Conservation (phyloP, 2,113 vertebrate species). For the Pachypanchax playfairii region DNA sequence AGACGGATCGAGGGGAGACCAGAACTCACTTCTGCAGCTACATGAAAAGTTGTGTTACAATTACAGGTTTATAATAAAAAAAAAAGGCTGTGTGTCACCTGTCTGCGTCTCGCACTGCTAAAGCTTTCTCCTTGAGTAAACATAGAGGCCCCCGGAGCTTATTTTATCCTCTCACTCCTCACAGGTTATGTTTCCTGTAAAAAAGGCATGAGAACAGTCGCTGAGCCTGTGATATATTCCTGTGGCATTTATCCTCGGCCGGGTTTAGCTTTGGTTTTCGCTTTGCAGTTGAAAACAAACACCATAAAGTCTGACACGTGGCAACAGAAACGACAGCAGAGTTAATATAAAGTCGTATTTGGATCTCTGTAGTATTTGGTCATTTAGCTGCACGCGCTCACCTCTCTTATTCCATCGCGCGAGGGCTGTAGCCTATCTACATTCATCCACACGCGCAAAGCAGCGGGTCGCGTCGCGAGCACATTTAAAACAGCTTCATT, state of each 20-base stretch:
- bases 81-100: conserved; percentile 42
- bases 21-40: conserved; percentile 35
- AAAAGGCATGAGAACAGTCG: conserved; percentile 72
- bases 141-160: conserved; percentile 57
- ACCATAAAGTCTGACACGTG: conserved; percentile 31
- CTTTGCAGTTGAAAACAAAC: conserved; percentile 62
- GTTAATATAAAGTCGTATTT: conserved; percentile 66
- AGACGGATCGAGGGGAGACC: conserved; percentile 72
- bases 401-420: conserved; percentile 44
- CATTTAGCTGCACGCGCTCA: conserved; percentile 74
- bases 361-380: conserved; percentile 74
- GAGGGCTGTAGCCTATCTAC: conserved; percentile 57
- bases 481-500: conserved; percentile 56
- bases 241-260: conserved; percentile 50
- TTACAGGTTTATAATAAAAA: conserved; percentile 27
- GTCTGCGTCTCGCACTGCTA: conserved; percentile 49
- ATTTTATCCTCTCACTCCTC: conserved; percentile 41
- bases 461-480: conserved; percentile 57
- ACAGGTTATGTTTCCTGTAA: conserved; percentile 42
- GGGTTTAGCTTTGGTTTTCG: conserved; percentile 75
- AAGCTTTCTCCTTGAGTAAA: conserved; percentile 68
- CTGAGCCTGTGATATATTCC: conserved; percentile 52
- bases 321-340: conserved; percentile 37
- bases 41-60: conserved; percentile 64
- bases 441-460: conserved; percentile 62